These are phyloP conservation scores for Cheilosia scutellata DNA, from an alignment of 2,888 invertebrate genomes.

Conservation along the genomic window DNA sequence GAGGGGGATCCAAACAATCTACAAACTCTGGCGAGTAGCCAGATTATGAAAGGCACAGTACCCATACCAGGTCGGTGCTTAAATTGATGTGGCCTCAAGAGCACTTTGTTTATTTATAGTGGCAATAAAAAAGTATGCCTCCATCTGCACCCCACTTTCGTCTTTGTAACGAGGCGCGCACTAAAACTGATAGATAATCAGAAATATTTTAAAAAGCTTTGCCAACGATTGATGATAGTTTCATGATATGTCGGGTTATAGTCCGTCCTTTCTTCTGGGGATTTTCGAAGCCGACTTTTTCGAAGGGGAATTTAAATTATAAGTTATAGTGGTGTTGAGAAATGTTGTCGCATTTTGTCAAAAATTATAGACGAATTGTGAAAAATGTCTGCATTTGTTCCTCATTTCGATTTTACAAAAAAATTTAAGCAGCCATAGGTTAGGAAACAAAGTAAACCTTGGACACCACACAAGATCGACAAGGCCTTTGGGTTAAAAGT, in stretches of 20 bases:
- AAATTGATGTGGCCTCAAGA: slow-evolving; percentile 54
- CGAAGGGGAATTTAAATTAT: background rate
- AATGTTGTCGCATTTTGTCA: slow-evolving; percentile 3
- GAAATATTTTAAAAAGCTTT: slow-evolving; percentile 18
- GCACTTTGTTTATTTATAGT: slow-evolving; percentile 38
- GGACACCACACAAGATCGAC: too few species aligned
- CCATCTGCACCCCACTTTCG: background rate
- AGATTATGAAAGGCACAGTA: slow-evolving; percentile 62
- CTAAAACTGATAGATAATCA: slow-evolving; percentile 26
- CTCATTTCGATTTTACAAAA: too few species aligned
- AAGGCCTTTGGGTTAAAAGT: too few species aligned
- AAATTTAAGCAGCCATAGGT: too few species aligned
- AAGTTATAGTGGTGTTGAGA: slow-evolving; percentile 1
- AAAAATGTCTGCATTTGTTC: background rate
- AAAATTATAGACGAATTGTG: background rate
- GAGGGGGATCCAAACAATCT: slow-evolving; percentile 15
- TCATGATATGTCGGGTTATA: slow-evolving; percentile 7
- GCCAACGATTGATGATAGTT: slow-evolving; percentile 34
- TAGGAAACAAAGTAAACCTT: too few species aligned
- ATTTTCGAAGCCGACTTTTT: background rate
- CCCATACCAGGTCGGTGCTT: slow-evolving; percentile 45
- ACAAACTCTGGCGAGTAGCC: slow-evolving; percentile 58
- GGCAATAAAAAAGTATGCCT: slow-evolving; percentile 27
- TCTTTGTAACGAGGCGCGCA: background rate
- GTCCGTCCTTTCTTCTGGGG: background rate